phyloP scores from a whole-genome alignment of 92 coral and sea anemone genomes.

The Palythoa grandis region DNA sequence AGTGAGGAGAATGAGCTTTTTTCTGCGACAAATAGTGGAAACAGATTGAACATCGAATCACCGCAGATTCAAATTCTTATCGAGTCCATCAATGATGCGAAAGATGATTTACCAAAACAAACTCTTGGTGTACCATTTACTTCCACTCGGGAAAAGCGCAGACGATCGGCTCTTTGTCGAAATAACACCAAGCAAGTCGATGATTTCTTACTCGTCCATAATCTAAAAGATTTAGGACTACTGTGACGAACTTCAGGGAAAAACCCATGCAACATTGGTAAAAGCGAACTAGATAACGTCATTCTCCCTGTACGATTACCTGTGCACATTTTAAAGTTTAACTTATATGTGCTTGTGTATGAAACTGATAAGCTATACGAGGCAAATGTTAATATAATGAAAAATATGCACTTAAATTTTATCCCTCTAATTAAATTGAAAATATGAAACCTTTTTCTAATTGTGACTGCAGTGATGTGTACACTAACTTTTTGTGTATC shows the following conservation, averaged over 20 bases:
- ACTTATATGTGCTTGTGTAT: too few relatives aligned
- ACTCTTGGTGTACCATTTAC: constrained; percentile 69
- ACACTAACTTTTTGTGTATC: too few relatives aligned
- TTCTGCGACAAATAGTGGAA: constrained; percentile 7
- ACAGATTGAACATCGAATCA: constrained; percentile 33
- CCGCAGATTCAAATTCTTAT: constrained; percentile 77
- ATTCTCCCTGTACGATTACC: too few relatives aligned
- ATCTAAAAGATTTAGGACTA: constrained; percentile 80
- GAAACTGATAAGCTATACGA: too few relatives aligned
- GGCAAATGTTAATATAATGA: too few relatives aligned
- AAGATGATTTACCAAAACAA: constrained; percentile 64
- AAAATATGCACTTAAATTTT: too few relatives aligned
- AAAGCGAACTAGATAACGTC: too few relatives aligned
- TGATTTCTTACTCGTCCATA: constrained; percentile 85
- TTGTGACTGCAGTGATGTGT: too few relatives aligned
- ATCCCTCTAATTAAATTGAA: too few relatives aligned
- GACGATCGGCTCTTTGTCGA: constrained; percentile 89
- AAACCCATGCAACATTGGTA: not conserved
- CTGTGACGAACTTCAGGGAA: constrained; percentile 41
- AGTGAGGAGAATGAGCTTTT: constrained; percentile 7
- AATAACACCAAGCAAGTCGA: constrained; percentile 90
- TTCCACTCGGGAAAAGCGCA: constrained; percentile 79
- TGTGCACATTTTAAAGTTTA: too few relatives aligned
- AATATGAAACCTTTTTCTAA: too few relatives aligned
- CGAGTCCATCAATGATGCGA: constrained; percentile 80